phyloP scores from a whole-genome alignment of 2,888 invertebrate genomes.

The Heteromyza rotundicornis region DNA sequence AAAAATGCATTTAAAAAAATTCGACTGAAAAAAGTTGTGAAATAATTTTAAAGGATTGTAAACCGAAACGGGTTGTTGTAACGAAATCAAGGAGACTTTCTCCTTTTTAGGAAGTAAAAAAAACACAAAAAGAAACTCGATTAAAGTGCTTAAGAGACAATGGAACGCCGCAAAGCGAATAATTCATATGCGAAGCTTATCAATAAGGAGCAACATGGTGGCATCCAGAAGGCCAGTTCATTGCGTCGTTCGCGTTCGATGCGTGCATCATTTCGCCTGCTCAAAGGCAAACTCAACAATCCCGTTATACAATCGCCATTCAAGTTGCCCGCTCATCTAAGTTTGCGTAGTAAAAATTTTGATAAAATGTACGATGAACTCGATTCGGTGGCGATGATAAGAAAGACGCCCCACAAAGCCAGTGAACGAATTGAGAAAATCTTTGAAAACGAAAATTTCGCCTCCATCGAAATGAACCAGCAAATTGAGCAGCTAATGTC shows the following conservation, averaged over 20 bases:
- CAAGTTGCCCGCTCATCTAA: slow-evolving; percentile 48
- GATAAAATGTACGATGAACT: slow-evolving; percentile 44
- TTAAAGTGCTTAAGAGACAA: slow-evolving; percentile 20
- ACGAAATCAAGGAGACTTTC: not conserved
- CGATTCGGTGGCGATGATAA: slow-evolving; percentile 40
- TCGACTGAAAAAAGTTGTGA: not conserved
- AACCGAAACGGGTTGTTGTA: not conserved
- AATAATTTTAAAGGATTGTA: not conserved
- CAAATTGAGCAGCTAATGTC: slow-evolving; percentile 54
- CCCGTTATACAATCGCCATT: slow-evolving; percentile 54
- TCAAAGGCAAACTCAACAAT: slow-evolving; percentile 66
- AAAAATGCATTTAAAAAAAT: not conserved
- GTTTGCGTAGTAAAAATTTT: slow-evolving; percentile 35
- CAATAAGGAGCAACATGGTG: slow-evolving; percentile 27
- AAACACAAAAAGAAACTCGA: slow-evolving; percentile 10
- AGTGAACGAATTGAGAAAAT: slow-evolving; percentile 8
- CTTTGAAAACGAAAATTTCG: not conserved
- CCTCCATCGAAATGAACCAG: slow-evolving; percentile 19
- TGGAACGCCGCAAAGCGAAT: slow-evolving; percentile 52
- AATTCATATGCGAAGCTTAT: slow-evolving; percentile 46
- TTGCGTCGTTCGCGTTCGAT: slow-evolving; percentile 73
- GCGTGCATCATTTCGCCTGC: slow-evolving; percentile 72
- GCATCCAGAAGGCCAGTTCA: slow-evolving; percentile 7
- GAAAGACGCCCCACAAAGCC: slow-evolving; percentile 26
- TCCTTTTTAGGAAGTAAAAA: not conserved